phyloP scores from a whole-genome alignment of 1,140 invertebrate genomes.

The Dolichoris vasculosae region DNA sequence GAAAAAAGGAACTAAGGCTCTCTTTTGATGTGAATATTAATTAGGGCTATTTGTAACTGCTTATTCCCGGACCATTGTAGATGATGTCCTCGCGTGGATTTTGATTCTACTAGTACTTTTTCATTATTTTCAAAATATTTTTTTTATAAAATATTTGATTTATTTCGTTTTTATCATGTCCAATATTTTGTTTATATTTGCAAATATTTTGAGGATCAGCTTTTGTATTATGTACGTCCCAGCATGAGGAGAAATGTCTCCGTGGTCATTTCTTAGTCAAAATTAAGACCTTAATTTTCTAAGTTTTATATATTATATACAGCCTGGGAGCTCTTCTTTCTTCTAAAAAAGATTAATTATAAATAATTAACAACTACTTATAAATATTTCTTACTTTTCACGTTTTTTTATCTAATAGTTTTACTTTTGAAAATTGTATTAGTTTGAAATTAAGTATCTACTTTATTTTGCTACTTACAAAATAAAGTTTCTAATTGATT shows the following conservation, averaged over 20 bases:
- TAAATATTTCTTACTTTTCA: no score
- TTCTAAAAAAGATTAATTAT: no score
- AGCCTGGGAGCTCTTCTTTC: constrained; percentile 48
- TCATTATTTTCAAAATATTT: neutral
- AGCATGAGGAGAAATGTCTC: constrained; percentile 46
- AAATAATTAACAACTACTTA: no score
- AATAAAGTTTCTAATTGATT: neutral
- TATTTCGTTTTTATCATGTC: neutral
- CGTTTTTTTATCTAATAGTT: neutral
- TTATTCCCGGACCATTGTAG: no score
- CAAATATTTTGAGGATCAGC: neutral
- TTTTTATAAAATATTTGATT: neutral
- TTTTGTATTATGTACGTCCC: neutral
- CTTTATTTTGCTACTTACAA: neutral
- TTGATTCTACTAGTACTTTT: neutral
- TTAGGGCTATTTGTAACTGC: no score
- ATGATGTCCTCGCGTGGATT: neutral
- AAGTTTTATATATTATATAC: constrained; percentile 55
- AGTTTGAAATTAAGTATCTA: neutral
- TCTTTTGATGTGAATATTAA: no score
- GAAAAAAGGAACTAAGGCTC: no score
- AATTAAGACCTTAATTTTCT: constrained; percentile 60
- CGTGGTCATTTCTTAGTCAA: constrained; percentile 58
- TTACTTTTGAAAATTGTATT: neutral
- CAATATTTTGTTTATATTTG: neutral